Base-by-base conservation (phyloP, 1,140 invertebrate species). In the Drosophila biarmipes region DNA sequence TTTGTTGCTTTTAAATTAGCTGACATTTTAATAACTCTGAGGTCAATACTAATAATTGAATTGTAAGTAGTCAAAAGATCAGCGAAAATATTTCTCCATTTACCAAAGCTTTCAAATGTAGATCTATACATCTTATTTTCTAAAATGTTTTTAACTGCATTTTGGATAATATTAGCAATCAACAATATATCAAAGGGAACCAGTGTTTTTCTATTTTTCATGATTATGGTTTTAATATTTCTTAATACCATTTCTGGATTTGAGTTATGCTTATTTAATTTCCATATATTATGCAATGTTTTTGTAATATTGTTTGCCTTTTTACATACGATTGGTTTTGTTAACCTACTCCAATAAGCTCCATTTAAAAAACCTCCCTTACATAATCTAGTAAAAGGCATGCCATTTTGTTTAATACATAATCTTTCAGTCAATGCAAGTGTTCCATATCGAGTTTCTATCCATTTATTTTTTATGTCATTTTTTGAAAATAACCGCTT, bases 1-100 rank as follows among this genome's bases (percentile, higher is more conserved):
- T 94, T 94, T 4, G 93, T 94, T 11, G 93, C 93, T 69, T 94
- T 94, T 27, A 94, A 80, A 15, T 91, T 91, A 67, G 93, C 92
- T 6, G 93, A 92, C 71, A 92, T 81, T 46, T 79, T 85, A 43
- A 94, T 81, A 53, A 92, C 92, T n/a, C 71, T 71, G 38, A 79
- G 74, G 73, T 94, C 92, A 1, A 94, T 76, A 24, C 91, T 54
- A 80, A 93, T 92, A 15, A 94, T 58, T 78, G 92, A 92, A 73
- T 94, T 92, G 80, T 93, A 93, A 19, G 92, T 92, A 66, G 80
- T 92, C 4, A 93, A 92, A 42, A 93, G 91, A 53, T 93, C 93
- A 29, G 85, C 62, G 19, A 92, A 89, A 40, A 51, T 17, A 49
- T 66, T 64, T 29, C 66, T 85, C 19, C 69, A 64, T 5, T 31